Base-by-base conservation (phyloP, 1,140 invertebrate species). In the Lucilia sericata region DNA sequence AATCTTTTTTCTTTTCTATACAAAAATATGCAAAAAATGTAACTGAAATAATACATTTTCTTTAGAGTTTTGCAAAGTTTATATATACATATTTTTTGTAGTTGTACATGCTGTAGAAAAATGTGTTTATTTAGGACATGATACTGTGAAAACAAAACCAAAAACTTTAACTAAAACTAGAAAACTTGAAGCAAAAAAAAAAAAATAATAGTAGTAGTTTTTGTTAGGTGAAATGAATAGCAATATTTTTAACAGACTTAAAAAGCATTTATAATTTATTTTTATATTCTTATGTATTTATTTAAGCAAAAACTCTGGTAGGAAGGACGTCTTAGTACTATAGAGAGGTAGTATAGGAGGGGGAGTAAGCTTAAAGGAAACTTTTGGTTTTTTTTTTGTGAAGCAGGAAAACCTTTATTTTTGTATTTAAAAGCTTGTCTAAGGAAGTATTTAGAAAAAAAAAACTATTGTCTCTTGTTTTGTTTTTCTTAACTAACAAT, bases 121-220 rank as follows among this genome's bases (percentile, higher is more conserved):
- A 80, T 51, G 76, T 80, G 76, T 80, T 80, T 80, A 80, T 80
- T 80, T 80, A 80, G 76, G 76, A 80, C 47, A 80, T 49, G 36
- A 80, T 80, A 49, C 65, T 12, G 36, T 30, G 5, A 42, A 36
- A 49, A 25, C 42, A 12, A 80, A 80, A 80, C n/a, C 21, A 51
- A 51, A 80, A 42, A 47, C 36, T 42, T 13, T 49, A 70, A 70
- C n/a, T 25, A 4, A 70, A 70, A 70, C 65, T 70, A 21, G 21
- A 70, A 60, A 42, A 42, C 55, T 42, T 42, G 36, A 8, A 36
- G 36, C 36, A 3, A 36, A 3, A 36, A 36, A 36, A 36, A 36
- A 36, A 8, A 42, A 42, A 7, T 42, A 42, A 42, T 42, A 42
- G 42, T 42, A 30, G 25, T 42, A 42, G 42, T 30, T 30, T 30